phyloP scores from a whole-genome alignment of 2,113 vertebrate genomes.

The Panurus biarmicus region DNA sequence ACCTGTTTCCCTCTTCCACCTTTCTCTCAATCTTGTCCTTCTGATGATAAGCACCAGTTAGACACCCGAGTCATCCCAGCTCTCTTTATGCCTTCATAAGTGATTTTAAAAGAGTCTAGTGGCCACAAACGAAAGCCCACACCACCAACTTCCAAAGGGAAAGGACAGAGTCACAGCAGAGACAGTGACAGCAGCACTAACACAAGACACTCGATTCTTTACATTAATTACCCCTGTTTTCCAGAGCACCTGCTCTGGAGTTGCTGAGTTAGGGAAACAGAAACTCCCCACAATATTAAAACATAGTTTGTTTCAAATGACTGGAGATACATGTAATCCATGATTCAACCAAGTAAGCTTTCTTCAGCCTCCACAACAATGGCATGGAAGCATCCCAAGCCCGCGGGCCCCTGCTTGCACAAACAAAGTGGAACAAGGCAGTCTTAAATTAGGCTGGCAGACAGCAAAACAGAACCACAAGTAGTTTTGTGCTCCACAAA shows the following conservation, averaged over 20 bases:
- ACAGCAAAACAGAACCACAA: background rate
- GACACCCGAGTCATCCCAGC: background rate
- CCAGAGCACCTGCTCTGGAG: background rate
- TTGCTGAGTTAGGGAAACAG: background rate
- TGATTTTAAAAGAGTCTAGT: background rate
- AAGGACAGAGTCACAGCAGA: background rate
- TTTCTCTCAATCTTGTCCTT: background rate
- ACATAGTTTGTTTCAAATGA: background rate
- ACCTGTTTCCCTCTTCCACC: background rate
- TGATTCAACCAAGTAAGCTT: background rate
- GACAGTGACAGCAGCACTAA: background rate
- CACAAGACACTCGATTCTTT: background rate
- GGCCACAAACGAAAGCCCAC: background rate
- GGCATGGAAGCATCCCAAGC: background rate
- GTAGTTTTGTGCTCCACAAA: background rate
- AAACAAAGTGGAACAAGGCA: accelerated
- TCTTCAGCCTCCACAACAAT: background rate
- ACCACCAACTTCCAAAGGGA: background rate
- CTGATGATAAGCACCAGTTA: background rate
- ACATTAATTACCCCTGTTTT: background rate
- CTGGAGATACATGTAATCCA: background rate
- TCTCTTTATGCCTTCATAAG: background rate
- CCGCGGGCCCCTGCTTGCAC: background rate
- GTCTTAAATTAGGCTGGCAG: background rate
- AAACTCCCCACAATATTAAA: background rate